Conservation (phyloP, 30 jellyfish, hydroid and myxozoan genomes). For the Nemopilema nomurai region DNA sequence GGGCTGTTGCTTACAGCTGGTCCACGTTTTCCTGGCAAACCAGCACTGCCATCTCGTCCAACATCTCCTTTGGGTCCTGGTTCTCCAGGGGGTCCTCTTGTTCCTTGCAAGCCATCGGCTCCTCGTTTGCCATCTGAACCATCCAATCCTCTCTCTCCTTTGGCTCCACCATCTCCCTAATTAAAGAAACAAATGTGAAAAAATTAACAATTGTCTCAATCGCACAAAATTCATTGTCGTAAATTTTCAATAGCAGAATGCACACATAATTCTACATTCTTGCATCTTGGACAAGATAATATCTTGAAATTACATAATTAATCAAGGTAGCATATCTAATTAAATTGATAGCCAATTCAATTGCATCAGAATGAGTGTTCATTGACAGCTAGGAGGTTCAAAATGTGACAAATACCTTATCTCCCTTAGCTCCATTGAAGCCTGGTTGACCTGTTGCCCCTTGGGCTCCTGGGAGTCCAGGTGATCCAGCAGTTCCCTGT, state of each 20-base stretch:
- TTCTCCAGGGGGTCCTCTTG: conserved; percentile 75
- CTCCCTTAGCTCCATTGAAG: conserved; percentile 70
- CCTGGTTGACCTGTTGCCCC: conserved; percentile 79
- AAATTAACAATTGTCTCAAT: no score
- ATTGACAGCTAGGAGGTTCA: no score
- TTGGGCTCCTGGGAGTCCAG: conserved; percentile 93
- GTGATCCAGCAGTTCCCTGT: conserved; percentile 91
- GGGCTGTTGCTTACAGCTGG: conserved; percentile 31
- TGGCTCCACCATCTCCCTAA: conserved; percentile 86
- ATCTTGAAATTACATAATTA: no score
- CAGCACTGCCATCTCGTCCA: conserved; percentile 85
- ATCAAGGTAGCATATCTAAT: no score
- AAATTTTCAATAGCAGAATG: no score
- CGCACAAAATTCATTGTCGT: no score
- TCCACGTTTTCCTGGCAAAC: conserved; percentile 69
- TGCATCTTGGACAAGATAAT: no score
- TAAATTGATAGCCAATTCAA: no score
- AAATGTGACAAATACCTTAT: conserved; percentile 45
- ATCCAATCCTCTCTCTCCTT: conserved; percentile 87
- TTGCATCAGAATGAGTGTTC: no score
- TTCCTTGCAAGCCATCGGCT: conserved; percentile 78
- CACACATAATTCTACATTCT: no score
- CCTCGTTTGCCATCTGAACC: conserved; percentile 91
- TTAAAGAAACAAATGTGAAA: background rate
- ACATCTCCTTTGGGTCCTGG: conserved; percentile 91